Conservation (phyloP, 2,113 vertebrate species). For the Cyanoderma ruficeps region DNA sequence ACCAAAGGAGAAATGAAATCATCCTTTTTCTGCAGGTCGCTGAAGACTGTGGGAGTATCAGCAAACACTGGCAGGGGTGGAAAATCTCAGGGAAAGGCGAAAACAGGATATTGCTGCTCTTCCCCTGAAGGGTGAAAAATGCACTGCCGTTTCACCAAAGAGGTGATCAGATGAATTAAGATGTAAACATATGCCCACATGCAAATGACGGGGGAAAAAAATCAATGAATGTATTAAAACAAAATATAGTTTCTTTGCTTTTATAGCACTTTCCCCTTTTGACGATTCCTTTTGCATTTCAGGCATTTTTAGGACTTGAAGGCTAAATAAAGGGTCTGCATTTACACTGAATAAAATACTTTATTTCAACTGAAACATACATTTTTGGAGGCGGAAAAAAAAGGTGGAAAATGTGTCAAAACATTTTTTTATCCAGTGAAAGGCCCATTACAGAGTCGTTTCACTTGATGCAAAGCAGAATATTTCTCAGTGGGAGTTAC, state of each 20-base stretch:
- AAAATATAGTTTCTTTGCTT: not conserved
- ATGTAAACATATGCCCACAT: not conserved
- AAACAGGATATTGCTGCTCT: not conserved
- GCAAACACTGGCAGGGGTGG: not conserved
- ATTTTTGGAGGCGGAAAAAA: rapidly evolving
- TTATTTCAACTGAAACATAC: not conserved
- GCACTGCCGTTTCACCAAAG: not conserved
- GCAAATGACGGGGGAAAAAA: not conserved
- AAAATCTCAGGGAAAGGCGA: not conserved
- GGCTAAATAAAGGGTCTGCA: not conserved
- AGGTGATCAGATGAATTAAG: not conserved
- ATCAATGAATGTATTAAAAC: not conserved
- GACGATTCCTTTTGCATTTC: not conserved
- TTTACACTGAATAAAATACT: not conserved
- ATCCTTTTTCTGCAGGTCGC: not conserved
- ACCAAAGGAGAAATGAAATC: not conserved
- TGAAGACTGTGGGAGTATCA: not conserved
- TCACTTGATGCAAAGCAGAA: not conserved
- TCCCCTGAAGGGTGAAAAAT: not conserved
- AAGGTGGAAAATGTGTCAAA: not conserved
- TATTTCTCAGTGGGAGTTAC: not conserved
- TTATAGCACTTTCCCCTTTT: not conserved
- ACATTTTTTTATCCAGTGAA: not conserved
- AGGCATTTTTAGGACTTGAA: not conserved
- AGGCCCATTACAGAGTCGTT: rapidly evolving